Percentiles rank a stretch among this genome's conserved stretches.
Evolutionary conservation across 2,113 vertebrate genomes (phyloP).

Genomic region (Craseonycteris thonglongyai): DNA sequence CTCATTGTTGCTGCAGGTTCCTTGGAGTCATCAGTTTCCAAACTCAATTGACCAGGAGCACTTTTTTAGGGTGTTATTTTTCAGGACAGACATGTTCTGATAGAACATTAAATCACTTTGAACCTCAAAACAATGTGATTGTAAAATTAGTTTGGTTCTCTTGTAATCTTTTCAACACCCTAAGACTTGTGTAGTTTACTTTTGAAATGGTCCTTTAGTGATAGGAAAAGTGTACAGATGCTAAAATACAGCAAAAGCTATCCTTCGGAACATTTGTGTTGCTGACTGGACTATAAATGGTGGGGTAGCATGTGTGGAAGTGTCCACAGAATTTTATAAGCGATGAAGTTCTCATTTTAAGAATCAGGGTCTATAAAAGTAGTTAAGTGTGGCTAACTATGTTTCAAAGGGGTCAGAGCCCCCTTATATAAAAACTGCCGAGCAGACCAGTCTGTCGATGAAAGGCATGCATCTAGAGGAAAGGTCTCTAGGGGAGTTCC

Average conservation of each 20-base stretch:
- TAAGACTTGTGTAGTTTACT: neutral
- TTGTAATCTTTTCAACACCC: neutral
- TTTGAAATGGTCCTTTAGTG: neutral
- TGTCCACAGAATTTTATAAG: neutral
- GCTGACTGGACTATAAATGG: neutral
- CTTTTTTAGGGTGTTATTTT: neutral
- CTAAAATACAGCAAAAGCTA: neutral
- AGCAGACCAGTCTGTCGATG: neutral
- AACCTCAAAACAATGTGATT: neutral
- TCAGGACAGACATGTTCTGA: neutral
- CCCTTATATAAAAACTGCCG: neutral
- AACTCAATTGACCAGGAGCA: neutral
- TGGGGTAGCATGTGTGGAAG: neutral
- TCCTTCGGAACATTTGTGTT: neutral
- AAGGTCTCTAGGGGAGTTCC: neutral
- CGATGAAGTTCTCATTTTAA: neutral
- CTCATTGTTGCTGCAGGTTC: neutral
- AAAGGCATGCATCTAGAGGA: neutral
- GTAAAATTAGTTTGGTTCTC: neutral
- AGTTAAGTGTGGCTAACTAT: neutral
- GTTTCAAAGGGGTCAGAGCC: neutral
- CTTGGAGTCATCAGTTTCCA: neutral
- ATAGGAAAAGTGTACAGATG: neutral
- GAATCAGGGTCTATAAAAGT: neutral
- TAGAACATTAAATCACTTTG: neutral